Conservation (phyloP, 2,888 invertebrate species). For the Ophioninae sp. region DNA sequence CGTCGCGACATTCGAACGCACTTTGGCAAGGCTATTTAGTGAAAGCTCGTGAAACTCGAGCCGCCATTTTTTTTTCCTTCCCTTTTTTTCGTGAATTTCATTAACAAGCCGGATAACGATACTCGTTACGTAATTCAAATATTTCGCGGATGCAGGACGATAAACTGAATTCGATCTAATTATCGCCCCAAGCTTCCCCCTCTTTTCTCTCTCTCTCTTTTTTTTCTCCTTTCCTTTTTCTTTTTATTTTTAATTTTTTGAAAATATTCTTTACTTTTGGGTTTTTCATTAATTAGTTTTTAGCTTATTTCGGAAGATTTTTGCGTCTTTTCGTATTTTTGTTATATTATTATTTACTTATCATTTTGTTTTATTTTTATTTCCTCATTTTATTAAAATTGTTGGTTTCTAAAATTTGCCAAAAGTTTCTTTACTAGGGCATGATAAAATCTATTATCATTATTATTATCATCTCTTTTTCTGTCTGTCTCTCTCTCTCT, state of each 20-base stretch:
- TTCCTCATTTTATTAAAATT: no score
- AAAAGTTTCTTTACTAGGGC: not conserved
- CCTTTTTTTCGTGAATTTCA: not conserved
- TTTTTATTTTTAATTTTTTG: not conserved
- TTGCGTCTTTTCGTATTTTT: no score
- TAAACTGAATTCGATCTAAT: conserved; percentile 28
- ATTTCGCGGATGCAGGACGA: conserved; percentile 13
- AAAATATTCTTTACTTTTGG: no score
- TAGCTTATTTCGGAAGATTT: no score
- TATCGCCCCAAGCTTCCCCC: conserved; percentile 6
- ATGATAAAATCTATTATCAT: not conserved
- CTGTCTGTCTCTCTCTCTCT: no score
- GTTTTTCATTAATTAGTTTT: no score
- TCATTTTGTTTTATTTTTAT: no score
- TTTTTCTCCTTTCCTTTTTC: no score
- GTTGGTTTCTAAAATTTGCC: not conserved
- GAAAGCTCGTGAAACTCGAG: conserved; percentile 19
- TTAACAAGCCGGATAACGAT: not conserved
- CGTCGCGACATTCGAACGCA: not conserved
- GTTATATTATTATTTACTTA: no score
- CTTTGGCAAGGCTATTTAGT: not conserved
- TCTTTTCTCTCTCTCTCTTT: not conserved
- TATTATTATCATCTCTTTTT: no score
- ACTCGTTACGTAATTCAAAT: conserved; percentile 3
- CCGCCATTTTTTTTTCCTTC: conserved; percentile 3